Evolutionary conservation across 2,888 invertebrate species (phyloP).

Genomic region (Nesidiocoris tenuis): DNA sequence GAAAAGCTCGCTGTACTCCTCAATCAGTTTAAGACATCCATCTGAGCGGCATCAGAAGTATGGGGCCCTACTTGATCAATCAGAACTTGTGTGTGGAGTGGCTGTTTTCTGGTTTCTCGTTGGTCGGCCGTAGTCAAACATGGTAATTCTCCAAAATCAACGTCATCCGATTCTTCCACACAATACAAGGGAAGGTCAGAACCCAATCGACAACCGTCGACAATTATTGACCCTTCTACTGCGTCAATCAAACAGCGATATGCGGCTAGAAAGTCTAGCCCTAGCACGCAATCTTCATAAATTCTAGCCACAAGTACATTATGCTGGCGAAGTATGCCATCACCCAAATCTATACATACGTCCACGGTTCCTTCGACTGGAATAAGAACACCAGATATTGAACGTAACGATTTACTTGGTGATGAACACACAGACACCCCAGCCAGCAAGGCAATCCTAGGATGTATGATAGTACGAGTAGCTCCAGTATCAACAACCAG

Average conservation of each 20-base stretch:
- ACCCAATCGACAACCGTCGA: background rate
- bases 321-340: background rate
- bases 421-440: background rate
- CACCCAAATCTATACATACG: background rate
- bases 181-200: background rate
- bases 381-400: background rate
- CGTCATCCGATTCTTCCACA: background rate
- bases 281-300: background rate
- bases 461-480: background rate
- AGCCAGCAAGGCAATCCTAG: background rate
- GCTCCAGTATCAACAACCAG: slow-evolving; percentile 15
- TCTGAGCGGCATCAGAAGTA: background rate
- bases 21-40: background rate
- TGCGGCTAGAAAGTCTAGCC: background rate
- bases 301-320: slow-evolving; percentile 1
- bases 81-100: background rate
- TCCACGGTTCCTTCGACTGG: background rate
- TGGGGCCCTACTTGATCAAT: background rate
- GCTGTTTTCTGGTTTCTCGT: background rate
- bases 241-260: slow-evolving; percentile 3
- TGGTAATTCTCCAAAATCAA: background rate
- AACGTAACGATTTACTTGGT: background rate
- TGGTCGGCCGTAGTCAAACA: background rate
- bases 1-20: background rate
- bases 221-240: background rate